Base-by-base conservation (phyloP, 2,888 invertebrate genomes). In the Epinotia nisella region DNA sequence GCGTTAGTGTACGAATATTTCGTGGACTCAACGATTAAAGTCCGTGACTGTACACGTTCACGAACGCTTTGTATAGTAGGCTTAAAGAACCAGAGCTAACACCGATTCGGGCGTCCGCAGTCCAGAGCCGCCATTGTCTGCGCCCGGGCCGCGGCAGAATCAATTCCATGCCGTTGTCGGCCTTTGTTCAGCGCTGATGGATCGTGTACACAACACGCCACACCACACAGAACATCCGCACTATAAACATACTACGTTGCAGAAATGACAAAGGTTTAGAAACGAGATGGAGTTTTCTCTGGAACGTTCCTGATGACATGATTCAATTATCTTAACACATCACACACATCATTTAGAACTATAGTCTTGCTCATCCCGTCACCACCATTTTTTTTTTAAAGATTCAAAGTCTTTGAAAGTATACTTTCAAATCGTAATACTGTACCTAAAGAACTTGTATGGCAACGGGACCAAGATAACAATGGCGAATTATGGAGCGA, bases 141-240 rank as follows among this genome's bases (percentile, higher is more conserved):
- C 49, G 49, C 9, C 7, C 58, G 58, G 15, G 29, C 58, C 58
- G 49, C 24, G n/a, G 29, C 49, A 11, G 62, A 62, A 64, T 51
- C 64, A 17, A 64, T 51, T 64, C 51, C 51, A 24, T 17, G 64
- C 64, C 9, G 13, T 29, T 35, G 17, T 51, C 51, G 13, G 19
- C 19, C n/a, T 35, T 64, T 64, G 64, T 64, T 64, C 64, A 4
- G 17, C 35, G 51, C 17, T 64, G 64, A 64, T 64, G 64, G 51
- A 64, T 64, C 51, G 64, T 29, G 49, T 49, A 49, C n/a, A 60
- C 59, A 17, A 17, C 59, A 13, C 60, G 19, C 15, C 41, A 39
- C 60, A 41, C 15, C 41, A 39, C 41, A 60, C 39, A 60, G 60
- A 60, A 60, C 24, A 15, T 58, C 15, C 58, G 15, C 10, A 15